These are phyloP conservation scores for Leucopternis melanops DNA, from an alignment of 2,113 vertebrate species.

Conservation along the genomic window DNA sequence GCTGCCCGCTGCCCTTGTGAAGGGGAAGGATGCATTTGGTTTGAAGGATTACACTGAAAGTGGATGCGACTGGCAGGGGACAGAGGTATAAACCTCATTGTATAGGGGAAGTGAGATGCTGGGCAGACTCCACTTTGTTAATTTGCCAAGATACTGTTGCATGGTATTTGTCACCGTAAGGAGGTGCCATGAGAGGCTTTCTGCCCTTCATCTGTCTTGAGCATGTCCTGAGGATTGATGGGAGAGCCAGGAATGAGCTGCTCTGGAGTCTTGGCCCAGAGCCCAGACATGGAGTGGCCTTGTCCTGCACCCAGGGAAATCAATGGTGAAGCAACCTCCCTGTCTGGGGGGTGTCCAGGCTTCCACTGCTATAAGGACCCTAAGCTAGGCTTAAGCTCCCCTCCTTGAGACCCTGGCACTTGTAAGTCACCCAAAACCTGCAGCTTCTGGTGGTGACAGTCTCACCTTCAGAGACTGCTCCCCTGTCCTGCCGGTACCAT, in stretches of 20 bases:
- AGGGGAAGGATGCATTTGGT: background rate
- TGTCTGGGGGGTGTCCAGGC: background rate
- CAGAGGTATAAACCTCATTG: background rate
- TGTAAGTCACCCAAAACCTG: background rate
- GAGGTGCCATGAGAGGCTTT: background rate
- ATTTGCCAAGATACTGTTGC: background rate
- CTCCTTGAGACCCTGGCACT: background rate
- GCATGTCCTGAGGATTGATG: background rate
- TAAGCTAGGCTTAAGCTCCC: background rate
- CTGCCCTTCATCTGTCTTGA: background rate
- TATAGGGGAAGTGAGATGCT: background rate
- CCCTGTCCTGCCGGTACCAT: accelerated
- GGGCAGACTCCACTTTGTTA: background rate
- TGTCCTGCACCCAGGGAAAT: background rate
- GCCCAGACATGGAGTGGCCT: background rate
- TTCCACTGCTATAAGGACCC: background rate
- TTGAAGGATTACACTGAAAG: conserved; percentile 5
- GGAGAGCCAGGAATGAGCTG: background rate
- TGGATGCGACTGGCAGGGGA: background rate
- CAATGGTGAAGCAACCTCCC: background rate
- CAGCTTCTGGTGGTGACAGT: background rate
- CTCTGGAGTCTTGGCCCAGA: background rate
- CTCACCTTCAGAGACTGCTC: background rate
- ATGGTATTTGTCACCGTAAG: background rate
- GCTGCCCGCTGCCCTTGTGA: background rate